Conservation (phyloP, 1,140 invertebrate species). For the Neoseiulus cucumeris region DNA sequence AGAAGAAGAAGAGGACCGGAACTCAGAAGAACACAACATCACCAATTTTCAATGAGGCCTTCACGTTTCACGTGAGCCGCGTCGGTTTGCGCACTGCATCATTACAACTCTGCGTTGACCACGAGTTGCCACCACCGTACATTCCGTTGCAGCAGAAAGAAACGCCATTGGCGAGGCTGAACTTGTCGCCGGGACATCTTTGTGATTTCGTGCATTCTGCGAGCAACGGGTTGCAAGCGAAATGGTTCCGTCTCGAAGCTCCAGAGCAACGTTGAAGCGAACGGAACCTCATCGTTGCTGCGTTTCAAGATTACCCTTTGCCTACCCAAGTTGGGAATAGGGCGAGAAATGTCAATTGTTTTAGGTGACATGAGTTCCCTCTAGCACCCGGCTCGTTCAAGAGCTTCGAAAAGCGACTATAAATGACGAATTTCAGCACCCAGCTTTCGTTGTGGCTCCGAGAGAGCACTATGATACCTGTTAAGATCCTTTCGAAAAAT, state of each 20-base stretch:
- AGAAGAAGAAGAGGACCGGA: not conserved
- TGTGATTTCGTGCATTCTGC: not conserved
- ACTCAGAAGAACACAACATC: not conserved
- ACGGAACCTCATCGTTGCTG: too few species aligned
- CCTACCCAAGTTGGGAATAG: too few species aligned
- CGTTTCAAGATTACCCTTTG: too few species aligned
- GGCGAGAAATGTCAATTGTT: too few species aligned
- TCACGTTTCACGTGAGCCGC: not conserved
- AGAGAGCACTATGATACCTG: too few species aligned
- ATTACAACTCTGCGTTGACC: not conserved
- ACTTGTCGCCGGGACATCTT: not conserved
- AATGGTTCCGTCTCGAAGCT: not conserved
- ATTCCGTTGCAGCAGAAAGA: not conserved
- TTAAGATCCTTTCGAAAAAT: too few species aligned
- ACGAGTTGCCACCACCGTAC: not conserved
- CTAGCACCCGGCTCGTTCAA: too few species aligned
- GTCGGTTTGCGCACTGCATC: not conserved
- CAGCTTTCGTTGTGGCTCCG: too few species aligned
- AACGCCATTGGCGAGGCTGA: not conserved
- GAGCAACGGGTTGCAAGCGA: not conserved
- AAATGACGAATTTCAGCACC: too few species aligned
- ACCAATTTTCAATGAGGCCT: not conserved
- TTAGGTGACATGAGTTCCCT: too few species aligned
- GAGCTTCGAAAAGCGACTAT: too few species aligned
- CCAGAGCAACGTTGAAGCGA: not conserved